Conservation (phyloP, 2,797 vertebrate species). For the Craterocephalus amniculus region DNA sequence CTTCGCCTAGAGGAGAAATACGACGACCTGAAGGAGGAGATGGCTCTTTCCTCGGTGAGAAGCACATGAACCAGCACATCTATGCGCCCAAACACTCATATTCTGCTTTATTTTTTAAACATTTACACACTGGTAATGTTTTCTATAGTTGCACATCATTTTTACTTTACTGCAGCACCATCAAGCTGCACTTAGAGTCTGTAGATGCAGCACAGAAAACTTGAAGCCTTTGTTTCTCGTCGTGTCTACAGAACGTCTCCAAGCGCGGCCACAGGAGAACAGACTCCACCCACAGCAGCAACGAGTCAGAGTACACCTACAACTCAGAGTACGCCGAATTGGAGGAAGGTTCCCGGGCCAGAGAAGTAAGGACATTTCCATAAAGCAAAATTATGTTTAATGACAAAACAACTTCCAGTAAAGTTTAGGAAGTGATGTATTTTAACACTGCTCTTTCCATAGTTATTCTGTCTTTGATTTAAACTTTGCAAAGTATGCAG, state of each 20-base stretch:
- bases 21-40: constrained; percentile 93
- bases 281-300: constrained; percentile 98
- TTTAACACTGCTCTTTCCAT: background rate
- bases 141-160: background rate
- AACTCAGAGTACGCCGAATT: constrained; percentile 93
- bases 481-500: background rate
- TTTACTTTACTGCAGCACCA: background rate
- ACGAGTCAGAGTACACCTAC: constrained; percentile 97
- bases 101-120: background rate
- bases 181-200: background rate
- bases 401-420: background rate
- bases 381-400: background rate
- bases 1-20: constrained; percentile 95
- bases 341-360: constrained; percentile 88
- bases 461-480: background rate
- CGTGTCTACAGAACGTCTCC: constrained; percentile 83
- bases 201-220: background rate
- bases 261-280: constrained; percentile 96
- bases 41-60: constrained; percentile 88
- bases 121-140: background rate
- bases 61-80: background rate
- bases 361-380: constrained; percentile 82
- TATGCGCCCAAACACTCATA: background rate
- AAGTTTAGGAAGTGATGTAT: background rate
- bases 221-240: background rate